Percentiles rank a stretch among this genome's conserved stretches.
Evolutionary conservation across 2,888 invertebrate genomes (phyloP).

Genomic region (Coronaproctus castanopsis): DNA sequence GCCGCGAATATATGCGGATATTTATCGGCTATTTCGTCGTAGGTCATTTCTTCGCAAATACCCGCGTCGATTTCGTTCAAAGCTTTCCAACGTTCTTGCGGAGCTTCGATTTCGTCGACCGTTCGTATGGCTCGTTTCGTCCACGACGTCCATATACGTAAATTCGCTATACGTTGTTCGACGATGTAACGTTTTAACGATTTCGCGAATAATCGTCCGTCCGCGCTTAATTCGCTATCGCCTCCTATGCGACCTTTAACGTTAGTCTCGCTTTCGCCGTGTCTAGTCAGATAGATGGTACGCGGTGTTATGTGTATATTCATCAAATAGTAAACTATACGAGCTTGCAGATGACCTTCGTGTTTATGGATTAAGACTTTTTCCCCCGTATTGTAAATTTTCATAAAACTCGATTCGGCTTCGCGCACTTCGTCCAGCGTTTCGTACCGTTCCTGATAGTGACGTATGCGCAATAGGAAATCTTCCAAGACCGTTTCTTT

Average conservation of each 20-base stretch:
- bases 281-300: slow-evolving; percentile 91
- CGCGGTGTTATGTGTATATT: slow-evolving; percentile 96
- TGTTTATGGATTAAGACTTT: slow-evolving; percentile 84
- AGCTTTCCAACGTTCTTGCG: slow-evolving; percentile 96
- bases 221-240: slow-evolving; percentile 57
- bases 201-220: slow-evolving; percentile 61
- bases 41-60: slow-evolving; percentile 97
- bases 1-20: slow-evolving; percentile 91
- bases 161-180: slow-evolving; percentile 58
- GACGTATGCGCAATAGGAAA: slow-evolving; percentile 80
- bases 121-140: slow-evolving; percentile 90
- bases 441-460: slow-evolving; percentile 85
- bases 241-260: slow-evolving; percentile 85
- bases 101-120: slow-evolving; percentile 66
- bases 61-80: slow-evolving; percentile 99
- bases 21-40: slow-evolving; percentile 81
- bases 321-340: slow-evolving; percentile 98
- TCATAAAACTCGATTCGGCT: slow-evolving; percentile 75
- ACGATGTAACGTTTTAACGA: slow-evolving; percentile 64
- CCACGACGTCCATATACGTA: slow-evolving; percentile 95
- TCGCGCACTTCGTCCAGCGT: slow-evolving; percentile 72
- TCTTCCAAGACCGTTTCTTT: slow-evolving; percentile 66
- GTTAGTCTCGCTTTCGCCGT: slow-evolving; percentile 92
- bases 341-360: slow-evolving; percentile 88
- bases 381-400: slow-evolving; percentile 81